Base-by-base conservation (phyloP, 1,140 invertebrate genomes). In the Trachymyrmex septentrionalis region DNA sequence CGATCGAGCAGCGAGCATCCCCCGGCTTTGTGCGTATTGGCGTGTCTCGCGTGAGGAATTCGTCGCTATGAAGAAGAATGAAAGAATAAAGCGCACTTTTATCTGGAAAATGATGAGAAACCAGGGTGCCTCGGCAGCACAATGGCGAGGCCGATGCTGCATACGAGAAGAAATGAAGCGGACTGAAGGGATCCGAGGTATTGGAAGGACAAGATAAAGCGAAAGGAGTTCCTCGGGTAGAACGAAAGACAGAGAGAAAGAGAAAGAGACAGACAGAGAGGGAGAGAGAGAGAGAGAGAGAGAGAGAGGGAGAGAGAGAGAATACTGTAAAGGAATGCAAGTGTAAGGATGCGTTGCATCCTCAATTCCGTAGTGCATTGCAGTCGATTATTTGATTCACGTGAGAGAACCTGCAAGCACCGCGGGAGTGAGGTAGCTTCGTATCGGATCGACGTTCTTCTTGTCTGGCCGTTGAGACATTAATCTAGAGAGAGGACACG, bases 321-420 rank as follows among this genome's bases (percentile, higher is more conserved):
- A 24, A 71, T 27, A 48, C 14, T 61, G 57, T 27, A 80, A 44
- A 80, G 38, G n/a, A 64, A 63, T 38, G 59, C 24, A 61, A 75
- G 50, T 44, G 12, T 63, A 80, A 85, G 69, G 88, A 93, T 93
- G 93, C 93, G 95, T 96, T 94, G 95, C 96, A 96, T 95, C 96
- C 96, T 98, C 97, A 98, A 98, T 98, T 98, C 97, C 97, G 97
- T 98, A 98, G 97, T 98, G 97, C 97, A 98, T 98, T 98, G 97
- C 97, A 98, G 97, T 97, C 97, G 97, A 96, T 96, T 95, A 93
- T 96, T 94, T 92, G 95, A 96, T 95, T 95, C 93, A 96, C 85
- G 72, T 90, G 88, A 88, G 92, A 93, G 87, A 94, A 94, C 92
- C 97, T 98, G 97, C 97, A 98, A 98, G 97, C 97, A 97, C 96